phyloP scores from a whole-genome alignment of 2,888 invertebrate genomes.

The Lasiommata megera region DNA sequence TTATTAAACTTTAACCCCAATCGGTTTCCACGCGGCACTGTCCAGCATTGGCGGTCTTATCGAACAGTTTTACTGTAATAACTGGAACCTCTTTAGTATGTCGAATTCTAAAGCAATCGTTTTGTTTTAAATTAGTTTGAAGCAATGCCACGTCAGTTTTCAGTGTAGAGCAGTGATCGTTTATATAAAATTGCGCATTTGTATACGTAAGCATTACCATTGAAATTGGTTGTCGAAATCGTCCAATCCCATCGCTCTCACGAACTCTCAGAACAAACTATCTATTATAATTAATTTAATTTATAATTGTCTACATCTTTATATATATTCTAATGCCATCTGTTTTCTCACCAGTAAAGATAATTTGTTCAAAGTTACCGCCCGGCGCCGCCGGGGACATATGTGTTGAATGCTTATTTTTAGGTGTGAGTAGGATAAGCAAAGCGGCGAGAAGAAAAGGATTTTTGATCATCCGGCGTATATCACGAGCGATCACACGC shows the following conservation, averaged over 20 bases:
- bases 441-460: slow-evolving; percentile 80
- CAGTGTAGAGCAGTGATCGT: not conserved
- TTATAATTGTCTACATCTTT: slow-evolving; percentile 24
- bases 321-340: slow-evolving; percentile 42
- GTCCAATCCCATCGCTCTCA: slow-evolving; percentile 38
- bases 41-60: no score
- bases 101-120: no score
- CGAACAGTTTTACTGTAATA: no score
- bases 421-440: slow-evolving; percentile 74
- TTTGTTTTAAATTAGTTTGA: no score
- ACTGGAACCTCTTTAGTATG: no score
- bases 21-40: no score
- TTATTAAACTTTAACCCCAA: no score
- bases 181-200: slow-evolving; percentile 2
- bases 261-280: slow-evolving; percentile 76
- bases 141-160: not conserved
- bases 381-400: slow-evolving; percentile 52
- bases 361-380: slow-evolving; percentile 79
- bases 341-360: slow-evolving; percentile 56
- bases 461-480: slow-evolving; percentile 85
- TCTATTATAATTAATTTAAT: slow-evolving; percentile 44
- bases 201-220: slow-evolving; percentile 28
- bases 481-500: slow-evolving; percentile 60
- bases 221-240: slow-evolving; percentile 73
- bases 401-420: slow-evolving; percentile 75